Conservation (phyloP, 2,113 vertebrate genomes). For the Gambusia holbrooki region DNA sequence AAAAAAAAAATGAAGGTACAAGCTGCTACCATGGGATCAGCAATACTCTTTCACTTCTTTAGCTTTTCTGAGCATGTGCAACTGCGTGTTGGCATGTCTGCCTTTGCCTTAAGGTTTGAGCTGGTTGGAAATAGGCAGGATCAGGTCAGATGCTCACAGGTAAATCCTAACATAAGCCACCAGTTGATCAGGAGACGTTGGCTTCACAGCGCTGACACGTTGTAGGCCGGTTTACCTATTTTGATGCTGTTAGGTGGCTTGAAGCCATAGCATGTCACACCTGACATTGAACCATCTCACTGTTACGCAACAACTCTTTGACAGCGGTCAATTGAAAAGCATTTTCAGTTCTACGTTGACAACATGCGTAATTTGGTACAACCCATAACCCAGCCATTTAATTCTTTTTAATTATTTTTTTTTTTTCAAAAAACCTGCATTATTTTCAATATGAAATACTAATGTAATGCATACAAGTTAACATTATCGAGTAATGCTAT, state of each 20-base stretch:
- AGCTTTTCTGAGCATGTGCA: conserved; percentile 12
- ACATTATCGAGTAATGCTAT: conserved; percentile 12
- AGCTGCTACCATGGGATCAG: conserved; percentile 12
- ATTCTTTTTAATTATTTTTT: not conserved
- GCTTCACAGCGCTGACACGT: conserved; percentile 43
- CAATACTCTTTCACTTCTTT: conserved; percentile 6
- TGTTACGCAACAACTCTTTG: conserved; percentile 18
- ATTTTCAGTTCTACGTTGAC: not conserved
- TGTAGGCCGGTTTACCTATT: conserved; percentile 23
- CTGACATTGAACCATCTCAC: conserved; percentile 16
- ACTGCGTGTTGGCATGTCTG: conserved; percentile 11
- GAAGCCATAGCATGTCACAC: conserved; percentile 13
- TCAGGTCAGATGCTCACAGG: conserved; percentile 54
- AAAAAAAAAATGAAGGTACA: conserved; percentile 36
- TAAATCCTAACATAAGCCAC: conserved; percentile 71
- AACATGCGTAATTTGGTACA: not conserved
- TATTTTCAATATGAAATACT: conserved; percentile 68
- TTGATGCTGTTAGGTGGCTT: conserved; percentile 26
- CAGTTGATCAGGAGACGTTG: conserved; percentile 51
- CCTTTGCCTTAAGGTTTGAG: conserved; percentile 37
- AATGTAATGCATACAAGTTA: conserved; percentile 47
- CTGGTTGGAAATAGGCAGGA: conserved; percentile 63
- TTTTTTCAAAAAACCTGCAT: conserved; percentile 38
- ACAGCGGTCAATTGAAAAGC: conserved; percentile 2
- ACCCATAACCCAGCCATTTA: not conserved